These are phyloP conservation scores for Naso thynnoides DNA, from an alignment of 2,797 vertebrate species.

Conservation along the genomic window DNA sequence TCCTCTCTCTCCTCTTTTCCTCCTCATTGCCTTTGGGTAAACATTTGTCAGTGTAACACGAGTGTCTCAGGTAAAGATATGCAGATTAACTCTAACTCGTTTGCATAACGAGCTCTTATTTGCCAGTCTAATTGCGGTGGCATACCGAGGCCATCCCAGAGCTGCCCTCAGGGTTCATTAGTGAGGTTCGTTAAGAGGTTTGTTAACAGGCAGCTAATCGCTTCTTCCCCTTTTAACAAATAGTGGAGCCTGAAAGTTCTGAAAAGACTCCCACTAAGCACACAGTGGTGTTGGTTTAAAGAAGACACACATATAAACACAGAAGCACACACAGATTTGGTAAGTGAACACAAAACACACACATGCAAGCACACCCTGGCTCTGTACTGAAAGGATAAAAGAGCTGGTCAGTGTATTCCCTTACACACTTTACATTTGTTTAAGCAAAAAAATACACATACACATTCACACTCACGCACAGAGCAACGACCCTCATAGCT, in stretches of 20 bases:
- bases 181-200: slow-evolving; percentile 78
- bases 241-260: slow-evolving; percentile 63
- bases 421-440: slow-evolving; percentile 30
- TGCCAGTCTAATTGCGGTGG: slow-evolving; percentile 83
- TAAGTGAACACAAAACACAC: slow-evolving; percentile 39
- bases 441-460: slow-evolving; percentile 10
- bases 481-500: background rate
- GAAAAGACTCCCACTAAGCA: slow-evolving; percentile 62
- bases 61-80: slow-evolving; percentile 82
- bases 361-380: slow-evolving; percentile 14
- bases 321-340: slow-evolving; percentile 13
- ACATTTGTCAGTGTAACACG: slow-evolving; percentile 69
- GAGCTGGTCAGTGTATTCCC: slow-evolving; percentile 30
- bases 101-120: slow-evolving; percentile 86
- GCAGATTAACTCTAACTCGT: slow-evolving; percentile 79
- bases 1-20: slow-evolving; percentile 37
- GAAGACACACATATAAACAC: slow-evolving; percentile 24
- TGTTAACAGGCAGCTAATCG: slow-evolving; percentile 82
- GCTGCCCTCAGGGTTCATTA: slow-evolving; percentile 83
- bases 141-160: slow-evolving; percentile 75
- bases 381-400: slow-evolving; percentile 25
- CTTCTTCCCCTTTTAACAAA: slow-evolving; percentile 78
- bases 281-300: slow-evolving; percentile 54
- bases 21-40: slow-evolving; percentile 67
- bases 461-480: background rate